phyloP scores from a whole-genome alignment of 2,113 vertebrate species.

The Tragelaphus strepsiceros region DNA sequence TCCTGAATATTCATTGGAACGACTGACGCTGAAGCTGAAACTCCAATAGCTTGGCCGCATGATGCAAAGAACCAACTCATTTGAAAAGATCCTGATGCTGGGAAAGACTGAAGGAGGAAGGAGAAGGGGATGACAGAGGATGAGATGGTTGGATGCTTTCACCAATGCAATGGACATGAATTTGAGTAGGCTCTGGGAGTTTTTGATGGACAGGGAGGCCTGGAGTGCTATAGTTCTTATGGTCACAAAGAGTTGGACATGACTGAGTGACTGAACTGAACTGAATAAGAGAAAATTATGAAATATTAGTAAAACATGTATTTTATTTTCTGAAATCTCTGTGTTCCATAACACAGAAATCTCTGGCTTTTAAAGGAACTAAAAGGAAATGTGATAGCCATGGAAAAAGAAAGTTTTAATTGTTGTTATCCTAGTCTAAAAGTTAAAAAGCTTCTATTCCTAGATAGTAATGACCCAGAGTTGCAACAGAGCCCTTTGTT shows the following conservation, averaged over 20 bases:
- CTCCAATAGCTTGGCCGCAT: neutral
- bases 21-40: neutral
- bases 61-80: neutral
- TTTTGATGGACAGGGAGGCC: neutral
- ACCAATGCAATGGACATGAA: neutral
- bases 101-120: neutral
- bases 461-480: neutral
- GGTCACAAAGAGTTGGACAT: neutral
- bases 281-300: neutral
- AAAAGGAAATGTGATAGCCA: neutral
- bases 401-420: neutral
- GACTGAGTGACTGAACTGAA: neutral
- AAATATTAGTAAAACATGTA: neutral
- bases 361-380: neutral
- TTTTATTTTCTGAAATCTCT: neutral
- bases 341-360: neutral
- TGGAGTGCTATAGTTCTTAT: neutral
- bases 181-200: neutral
- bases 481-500: neutral
- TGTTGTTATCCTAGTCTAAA: neutral
- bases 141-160: neutral
- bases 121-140: neutral
- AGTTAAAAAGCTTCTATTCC: neutral
- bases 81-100: neutral
- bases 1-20: neutral